These are phyloP conservation scores for Siniperca scherzeri DNA, from an alignment of 2,797 vertebrate species.

Conservation along the genomic window DNA sequence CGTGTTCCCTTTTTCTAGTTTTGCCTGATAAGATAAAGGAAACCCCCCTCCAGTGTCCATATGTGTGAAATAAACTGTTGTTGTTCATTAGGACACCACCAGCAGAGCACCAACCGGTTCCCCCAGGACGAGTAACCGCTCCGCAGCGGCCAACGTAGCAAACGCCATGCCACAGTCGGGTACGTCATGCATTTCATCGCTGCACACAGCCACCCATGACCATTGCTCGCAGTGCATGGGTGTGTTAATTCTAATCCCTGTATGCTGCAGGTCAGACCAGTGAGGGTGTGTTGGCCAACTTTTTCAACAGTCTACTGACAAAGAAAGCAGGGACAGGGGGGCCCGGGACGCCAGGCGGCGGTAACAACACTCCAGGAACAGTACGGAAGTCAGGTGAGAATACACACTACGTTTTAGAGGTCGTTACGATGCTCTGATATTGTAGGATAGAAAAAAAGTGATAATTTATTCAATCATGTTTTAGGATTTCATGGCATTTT, in stretches of 20 bases:
- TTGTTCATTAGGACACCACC: constrained; percentile 89
- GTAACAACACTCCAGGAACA: constrained; percentile 91
- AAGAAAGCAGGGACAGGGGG: constrained; percentile 97
- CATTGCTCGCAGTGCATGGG: not conserved
- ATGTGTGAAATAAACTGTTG: constrained; percentile 50
- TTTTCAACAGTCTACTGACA: constrained; percentile 98
- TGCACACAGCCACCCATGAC: not conserved
- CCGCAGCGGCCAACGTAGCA: constrained; percentile 94
- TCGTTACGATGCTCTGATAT: not conserved
- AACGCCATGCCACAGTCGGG: constrained; percentile 97
- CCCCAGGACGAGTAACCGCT: constrained; percentile 96
- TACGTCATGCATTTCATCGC: constrained; percentile 44
- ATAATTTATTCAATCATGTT: constrained; percentile 2
- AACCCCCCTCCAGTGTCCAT: not conserved
- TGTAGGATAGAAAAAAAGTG: not conserved
- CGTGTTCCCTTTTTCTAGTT: constrained; percentile 66
- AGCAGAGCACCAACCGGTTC: constrained; percentile 96
- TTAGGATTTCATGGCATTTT: constrained; percentile 21
- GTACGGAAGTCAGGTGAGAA: constrained; percentile 95
- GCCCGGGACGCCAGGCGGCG: constrained; percentile 88
- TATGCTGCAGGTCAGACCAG: constrained; percentile 94
- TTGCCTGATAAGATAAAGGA: constrained; percentile 17
- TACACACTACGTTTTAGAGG: not conserved
- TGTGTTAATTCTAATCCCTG: constrained; percentile 23
- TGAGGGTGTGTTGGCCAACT: constrained; percentile 98